Evolutionary conservation across 1,140 invertebrate genomes (phyloP), one percentile per base, ranked within the genome.

Genomic region (Caenorhabditis brenneri): DNA sequence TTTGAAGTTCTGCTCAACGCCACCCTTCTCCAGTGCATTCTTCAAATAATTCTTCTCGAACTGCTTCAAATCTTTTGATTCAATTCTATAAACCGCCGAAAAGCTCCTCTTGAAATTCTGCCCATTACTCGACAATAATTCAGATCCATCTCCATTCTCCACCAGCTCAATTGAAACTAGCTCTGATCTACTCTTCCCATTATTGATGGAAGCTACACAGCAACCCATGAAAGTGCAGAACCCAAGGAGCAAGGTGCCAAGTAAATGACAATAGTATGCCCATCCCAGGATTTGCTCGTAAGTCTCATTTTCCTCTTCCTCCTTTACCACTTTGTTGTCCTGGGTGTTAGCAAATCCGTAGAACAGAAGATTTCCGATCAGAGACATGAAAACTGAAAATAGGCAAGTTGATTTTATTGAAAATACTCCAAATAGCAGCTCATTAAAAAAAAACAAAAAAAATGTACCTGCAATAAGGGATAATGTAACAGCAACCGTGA

Each of bases 281-380:
- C 90, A 90, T 31, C 89, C 89, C 24, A 90, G 88, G 22, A 83
- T 86, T 89, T 90, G 89, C 89, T 90, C 86, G 65, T 90, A 90
- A 29, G 87, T 87, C 22, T 88, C 90, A 29, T 90, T 89, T 49
- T 90, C 89, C n/a, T 89, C 88, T 55, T 91, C 89, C 80, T 90
- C 88, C 82, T 88, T 88, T 24, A 90, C 87, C 16, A 90, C 85
- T 69, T 90, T 90, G 58, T 91, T 90, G 81, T 90, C 88, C 49
- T 90, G 89, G 80, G 91, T 87, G 55, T 82, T 88, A 9, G 89
- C 90, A 51, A 85, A 90, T 55, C 86, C 84, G 51, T 87, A 90
- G 69, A 90, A 90, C 10, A 90, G 60, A 3, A 83, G 78, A 42
- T 86, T 85, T 2, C 89, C 89, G 49, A 84, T 58, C 1, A 87